Conservation (phyloP, 92 coral and sea anemone species). For the Phenganax subtilis region DNA sequence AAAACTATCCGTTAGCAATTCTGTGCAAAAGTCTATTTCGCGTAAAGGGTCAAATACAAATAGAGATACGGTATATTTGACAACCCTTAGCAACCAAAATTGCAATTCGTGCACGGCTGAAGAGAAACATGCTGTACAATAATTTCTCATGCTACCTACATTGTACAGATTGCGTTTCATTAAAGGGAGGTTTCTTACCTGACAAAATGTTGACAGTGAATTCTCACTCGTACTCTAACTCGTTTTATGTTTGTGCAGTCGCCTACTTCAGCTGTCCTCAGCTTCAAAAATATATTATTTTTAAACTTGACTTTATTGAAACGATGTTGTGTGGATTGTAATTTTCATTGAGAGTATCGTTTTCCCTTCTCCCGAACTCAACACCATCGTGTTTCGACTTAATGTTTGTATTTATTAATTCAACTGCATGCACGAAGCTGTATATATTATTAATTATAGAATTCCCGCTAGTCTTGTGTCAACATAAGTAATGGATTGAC, state of each 20-base stretch:
- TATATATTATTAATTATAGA: slow-evolving; percentile 19
- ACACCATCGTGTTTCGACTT: not conserved
- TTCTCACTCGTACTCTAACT: not conserved
- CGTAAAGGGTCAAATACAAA: not conserved
- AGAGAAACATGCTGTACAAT: not conserved
- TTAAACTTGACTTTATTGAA: not conserved
- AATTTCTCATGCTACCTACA: not conserved
- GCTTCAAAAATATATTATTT: not conserved
- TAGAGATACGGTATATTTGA: not conserved
- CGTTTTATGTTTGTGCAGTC: not conserved
- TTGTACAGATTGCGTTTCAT: not conserved
- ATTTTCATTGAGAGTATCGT: not conserved
- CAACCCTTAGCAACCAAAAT: slow-evolving; percentile 13
- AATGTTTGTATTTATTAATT: not conserved
- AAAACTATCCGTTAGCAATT: too few relatives aligned
- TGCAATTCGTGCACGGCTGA: not conserved
- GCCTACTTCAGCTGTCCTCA: not conserved
- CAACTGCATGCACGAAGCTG: not conserved
- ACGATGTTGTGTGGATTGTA: not conserved
- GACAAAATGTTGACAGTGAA: too few relatives aligned
- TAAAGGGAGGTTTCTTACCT: too few relatives aligned
- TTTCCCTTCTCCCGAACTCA: not conserved
- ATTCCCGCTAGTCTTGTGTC: slow-evolving; percentile 6
- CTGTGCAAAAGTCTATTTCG: too few relatives aligned
- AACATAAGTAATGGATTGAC: slow-evolving; percentile 31